Percentiles rank a stretch among this genome's conserved stretches.
These are phyloP conservation scores for Jacana jacana DNA, from an alignment of 2,113 vertebrate species.

Conservation along the genomic window DNA sequence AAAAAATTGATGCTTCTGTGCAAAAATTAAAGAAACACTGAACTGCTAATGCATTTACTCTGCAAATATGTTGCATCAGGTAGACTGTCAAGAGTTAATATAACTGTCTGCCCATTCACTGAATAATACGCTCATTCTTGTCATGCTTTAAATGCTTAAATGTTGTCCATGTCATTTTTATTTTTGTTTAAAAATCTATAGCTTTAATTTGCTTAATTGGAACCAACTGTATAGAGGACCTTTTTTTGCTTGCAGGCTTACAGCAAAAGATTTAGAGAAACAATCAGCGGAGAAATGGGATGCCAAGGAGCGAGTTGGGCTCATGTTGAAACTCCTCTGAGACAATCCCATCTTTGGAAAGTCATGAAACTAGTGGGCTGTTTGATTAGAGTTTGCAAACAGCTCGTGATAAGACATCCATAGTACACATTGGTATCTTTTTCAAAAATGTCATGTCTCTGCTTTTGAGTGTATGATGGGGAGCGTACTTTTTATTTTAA, in stretches of 20 bases:
- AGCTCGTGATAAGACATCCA: neutral
- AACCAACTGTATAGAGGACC: neutral
- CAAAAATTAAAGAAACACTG: conserved; percentile 38
- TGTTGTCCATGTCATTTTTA: neutral
- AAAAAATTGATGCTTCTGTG: conserved; percentile 18
- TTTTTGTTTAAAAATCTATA: conserved; percentile 16
- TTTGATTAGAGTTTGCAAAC: neutral
- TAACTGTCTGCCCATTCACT: neutral
- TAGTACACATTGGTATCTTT: neutral
- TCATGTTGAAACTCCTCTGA: neutral
- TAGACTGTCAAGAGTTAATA: conserved; percentile 17
- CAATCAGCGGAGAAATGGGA: neutral
- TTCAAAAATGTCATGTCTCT: neutral
- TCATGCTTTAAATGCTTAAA: neutral
- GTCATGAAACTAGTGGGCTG: neutral
- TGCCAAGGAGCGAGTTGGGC: neutral
- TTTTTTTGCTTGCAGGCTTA: neutral
- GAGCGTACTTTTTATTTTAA: neutral
- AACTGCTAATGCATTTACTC: conserved; percentile 10
- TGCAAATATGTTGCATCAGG: neutral
- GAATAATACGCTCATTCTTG: neutral
- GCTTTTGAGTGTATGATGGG: neutral
- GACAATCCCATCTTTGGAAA: neutral
- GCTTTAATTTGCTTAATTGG: conserved; percentile 18
- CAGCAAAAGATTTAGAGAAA: neutral